Evolutionary conservation across 2,113 vertebrate genomes (phyloP).

Genomic region (Anolis carolinensis): DNA sequence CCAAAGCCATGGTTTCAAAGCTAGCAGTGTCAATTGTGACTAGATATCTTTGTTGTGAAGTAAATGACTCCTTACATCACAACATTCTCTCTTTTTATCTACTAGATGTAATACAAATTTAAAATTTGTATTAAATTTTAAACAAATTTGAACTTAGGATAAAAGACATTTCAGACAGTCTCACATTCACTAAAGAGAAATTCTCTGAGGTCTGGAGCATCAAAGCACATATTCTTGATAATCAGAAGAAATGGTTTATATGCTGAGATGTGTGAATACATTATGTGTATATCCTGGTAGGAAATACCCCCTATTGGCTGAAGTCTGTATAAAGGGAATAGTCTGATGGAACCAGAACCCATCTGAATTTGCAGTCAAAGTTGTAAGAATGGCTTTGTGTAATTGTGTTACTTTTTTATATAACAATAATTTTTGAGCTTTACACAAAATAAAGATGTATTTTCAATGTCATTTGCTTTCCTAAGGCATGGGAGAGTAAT

Average conservation of each 20-base stretch:
- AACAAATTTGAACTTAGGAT: slow-evolving; percentile 53
- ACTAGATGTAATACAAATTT: slow-evolving; percentile 64
- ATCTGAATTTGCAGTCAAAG: not conserved
- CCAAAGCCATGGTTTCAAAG: slow-evolving; percentile 59
- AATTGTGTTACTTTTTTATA: not conserved
- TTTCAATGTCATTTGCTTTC: not conserved
- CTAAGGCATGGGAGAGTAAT: not conserved
- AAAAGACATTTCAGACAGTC: not conserved
- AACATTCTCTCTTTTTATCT: slow-evolving; percentile 55
- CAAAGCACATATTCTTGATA: too few species aligned
- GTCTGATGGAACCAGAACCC: not conserved
- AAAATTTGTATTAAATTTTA: slow-evolving; percentile 54
- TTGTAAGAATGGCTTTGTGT: not conserved
- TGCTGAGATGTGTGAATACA: too few species aligned
- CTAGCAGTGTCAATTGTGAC: slow-evolving; percentile 49
- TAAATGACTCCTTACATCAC: slow-evolving; percentile 37
- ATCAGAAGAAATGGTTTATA: too few species aligned
- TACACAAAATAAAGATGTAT: not conserved
- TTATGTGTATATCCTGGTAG: too few species aligned
- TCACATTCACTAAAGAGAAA: too few species aligned
- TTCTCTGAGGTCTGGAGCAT: too few species aligned
- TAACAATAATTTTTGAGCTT: too few species aligned
- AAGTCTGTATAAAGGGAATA: not conserved
- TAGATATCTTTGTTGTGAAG: slow-evolving; percentile 31
- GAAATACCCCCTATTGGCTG: not conserved